Base-by-base conservation (phyloP, 2,113 vertebrate species). In the Aplodontia rufa region DNA sequence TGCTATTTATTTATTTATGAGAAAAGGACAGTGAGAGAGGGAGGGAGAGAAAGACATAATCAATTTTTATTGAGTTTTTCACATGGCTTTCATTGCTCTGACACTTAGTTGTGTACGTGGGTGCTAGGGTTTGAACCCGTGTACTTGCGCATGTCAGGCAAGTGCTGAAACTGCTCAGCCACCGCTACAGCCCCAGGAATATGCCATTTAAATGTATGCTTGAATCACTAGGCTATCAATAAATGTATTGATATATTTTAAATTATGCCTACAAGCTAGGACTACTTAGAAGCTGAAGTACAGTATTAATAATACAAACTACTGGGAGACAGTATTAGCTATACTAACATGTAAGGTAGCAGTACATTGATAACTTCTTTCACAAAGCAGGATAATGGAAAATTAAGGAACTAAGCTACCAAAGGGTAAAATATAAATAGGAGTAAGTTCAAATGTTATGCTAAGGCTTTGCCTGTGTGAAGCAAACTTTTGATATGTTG, bases 281-380 rank as follows among this genome's bases (percentile, higher is more conserved):
- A 40, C 10, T 22, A 49, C 6, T 40, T 32, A 53, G 32, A 76
- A 87, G 30, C 16, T 14, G 28, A 28, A 32, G 32, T 32, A 0
- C 1, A 86, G 1, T 42, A 42, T n/a, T 6, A 64, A 60, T 1
- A 26, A 37, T 20, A 47, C 12, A 55, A 30, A 92, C 35, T 14
- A 10, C 7, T 68, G 26, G 24, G 7, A 53, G 9, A 11, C 1
- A 19, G 22, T 32, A 8, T 24, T 55, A 12, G 19, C 8, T 42
- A 1, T 2, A 19, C 1, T 17, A n/a, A 35, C n/a, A 14, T 53
- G 13, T n/a, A 42, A 40, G 66, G 19, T 2, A 19, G 10, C 19
- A 24, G 0, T 17, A 14, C 16, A 66, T 32, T 35, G 6, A 42
- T 37, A 37, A 88, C 1, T 74, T 49, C n/a, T 64, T 62, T 49